Conservation (phyloP, 2,888 invertebrate genomes). For the Leptothorax acervorum region DNA sequence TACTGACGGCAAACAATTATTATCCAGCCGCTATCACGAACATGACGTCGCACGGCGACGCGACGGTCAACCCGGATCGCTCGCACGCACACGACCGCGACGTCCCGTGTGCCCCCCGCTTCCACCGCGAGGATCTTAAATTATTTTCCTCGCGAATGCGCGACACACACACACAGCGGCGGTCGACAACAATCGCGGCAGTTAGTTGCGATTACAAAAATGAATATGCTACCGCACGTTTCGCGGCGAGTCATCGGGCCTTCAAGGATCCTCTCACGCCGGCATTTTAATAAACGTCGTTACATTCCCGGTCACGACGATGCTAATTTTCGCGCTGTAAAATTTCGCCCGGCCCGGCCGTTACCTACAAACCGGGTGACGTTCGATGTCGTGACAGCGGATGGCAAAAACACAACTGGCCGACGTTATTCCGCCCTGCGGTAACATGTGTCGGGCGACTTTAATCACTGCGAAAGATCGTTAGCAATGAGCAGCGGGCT, state of each 20-base stretch:
- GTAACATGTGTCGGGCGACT: neutral
- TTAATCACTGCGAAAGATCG: neutral
- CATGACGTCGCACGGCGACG: neutral
- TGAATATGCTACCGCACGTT: slow-evolving; percentile 39
- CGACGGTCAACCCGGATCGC: neutral
- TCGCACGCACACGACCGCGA: neutral
- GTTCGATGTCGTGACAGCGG: neutral
- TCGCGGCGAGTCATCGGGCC: slow-evolving; percentile 15
- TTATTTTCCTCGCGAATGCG: neutral
- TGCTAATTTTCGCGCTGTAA: slow-evolving; percentile 3
- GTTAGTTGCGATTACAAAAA: slow-evolving; percentile 10
- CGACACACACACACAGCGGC: neutral
- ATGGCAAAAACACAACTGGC: neutral
- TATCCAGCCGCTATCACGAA: slow-evolving; percentile 9
- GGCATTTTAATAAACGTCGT: slow-evolving; percentile 4
- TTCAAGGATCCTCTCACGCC: neutral
- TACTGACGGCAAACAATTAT: neutral
- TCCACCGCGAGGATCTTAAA: neutral
- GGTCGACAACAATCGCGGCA: neutral
- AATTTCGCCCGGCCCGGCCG: neutral
- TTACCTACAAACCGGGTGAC: neutral
- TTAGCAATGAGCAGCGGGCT: neutral
- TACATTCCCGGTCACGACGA: slow-evolving; percentile 14
- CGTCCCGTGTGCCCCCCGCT: neutral
- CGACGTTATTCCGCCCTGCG: neutral